Base-by-base conservation (phyloP, 2,797 vertebrate species). In the Tangara arthus region DNA sequence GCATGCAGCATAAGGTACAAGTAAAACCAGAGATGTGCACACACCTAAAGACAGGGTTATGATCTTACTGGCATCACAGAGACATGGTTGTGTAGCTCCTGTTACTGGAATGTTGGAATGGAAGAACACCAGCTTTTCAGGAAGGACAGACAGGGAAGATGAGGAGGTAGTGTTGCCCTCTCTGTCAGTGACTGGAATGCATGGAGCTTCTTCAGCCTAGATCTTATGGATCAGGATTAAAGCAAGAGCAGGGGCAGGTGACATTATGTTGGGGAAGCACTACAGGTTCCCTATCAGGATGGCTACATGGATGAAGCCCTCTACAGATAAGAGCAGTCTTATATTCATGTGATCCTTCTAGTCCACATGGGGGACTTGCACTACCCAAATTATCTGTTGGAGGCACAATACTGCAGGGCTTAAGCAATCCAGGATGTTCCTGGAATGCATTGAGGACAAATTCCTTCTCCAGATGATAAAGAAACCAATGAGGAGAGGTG, bases 401-500 rank as follows among this genome's bases (percentile, higher is more conserved):
- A 68, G 16, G 28, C 0, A 0, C 10, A 68, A n/a, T 18, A 52
- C 12, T 23, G 22, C 19, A n/a, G 20, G 27, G 23, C 23, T 20
- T 37, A 52, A 75, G 12, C 9, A 23, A 44, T 44, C 15, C 1
- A 5, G 10, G 23, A 23, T 8, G 12, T 16, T 37, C 23, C 20
- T 52, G 28, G 46, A 28, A 59, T 16, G 5, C 0, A 0, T 4
- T 68, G 23, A 44, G 12, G 27, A 24, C 46, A 60, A 44, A 39
- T 68, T 60, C 10, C 8, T 37, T 52, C 27, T 59, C 23, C 39
- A 60, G 27, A n/a, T 60, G 19, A 44, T 16, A 59, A 59, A 68
- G n/a, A 59, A 76, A 37, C 5, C n/a, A 60, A 11, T 20, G 39
- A 68, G 18, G 12, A 66, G 55, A 59, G 4, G 7, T 44, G 12